phyloP scores from a whole-genome alignment of 2,113 vertebrate species.

The Ictidomys tridecemlineatus region DNA sequence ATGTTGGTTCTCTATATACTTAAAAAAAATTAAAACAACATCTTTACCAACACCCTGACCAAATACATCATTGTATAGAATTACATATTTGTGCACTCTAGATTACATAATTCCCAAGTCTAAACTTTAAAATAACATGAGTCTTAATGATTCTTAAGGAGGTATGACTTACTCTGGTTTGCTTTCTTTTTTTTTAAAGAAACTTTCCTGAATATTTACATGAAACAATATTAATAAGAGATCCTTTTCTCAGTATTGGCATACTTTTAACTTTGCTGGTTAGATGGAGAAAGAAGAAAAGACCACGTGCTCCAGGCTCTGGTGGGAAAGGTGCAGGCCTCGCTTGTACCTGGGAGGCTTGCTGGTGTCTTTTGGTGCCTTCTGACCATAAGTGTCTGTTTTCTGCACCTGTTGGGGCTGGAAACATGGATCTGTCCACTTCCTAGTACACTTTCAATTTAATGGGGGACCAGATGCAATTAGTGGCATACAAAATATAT shows the following conservation, averaged over 20 bases:
- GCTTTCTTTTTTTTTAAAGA: background rate
- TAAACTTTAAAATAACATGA: background rate
- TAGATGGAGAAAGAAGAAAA: background rate
- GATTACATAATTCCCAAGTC: background rate
- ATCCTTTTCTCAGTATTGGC: background rate
- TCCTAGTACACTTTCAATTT: background rate
- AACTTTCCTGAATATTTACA: background rate
- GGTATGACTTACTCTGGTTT: background rate
- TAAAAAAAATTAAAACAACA: background rate
- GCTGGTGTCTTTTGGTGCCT: background rate
- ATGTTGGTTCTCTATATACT: background rate
- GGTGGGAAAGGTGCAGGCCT: background rate
- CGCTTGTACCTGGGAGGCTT: background rate
- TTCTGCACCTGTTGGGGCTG: background rate
- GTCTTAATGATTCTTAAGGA: constrained; percentile 2
- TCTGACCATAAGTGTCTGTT: background rate
- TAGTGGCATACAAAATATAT: background rate
- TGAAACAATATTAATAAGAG: background rate
- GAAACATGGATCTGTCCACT: background rate
- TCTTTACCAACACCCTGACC: background rate
- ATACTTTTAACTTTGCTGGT: background rate
- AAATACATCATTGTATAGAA: background rate
- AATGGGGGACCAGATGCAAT: background rate
- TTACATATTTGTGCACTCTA: background rate
- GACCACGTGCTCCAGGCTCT: background rate